Conservation (phyloP, 2,888 invertebrate genomes). For the Nemurella pictetii region DNA sequence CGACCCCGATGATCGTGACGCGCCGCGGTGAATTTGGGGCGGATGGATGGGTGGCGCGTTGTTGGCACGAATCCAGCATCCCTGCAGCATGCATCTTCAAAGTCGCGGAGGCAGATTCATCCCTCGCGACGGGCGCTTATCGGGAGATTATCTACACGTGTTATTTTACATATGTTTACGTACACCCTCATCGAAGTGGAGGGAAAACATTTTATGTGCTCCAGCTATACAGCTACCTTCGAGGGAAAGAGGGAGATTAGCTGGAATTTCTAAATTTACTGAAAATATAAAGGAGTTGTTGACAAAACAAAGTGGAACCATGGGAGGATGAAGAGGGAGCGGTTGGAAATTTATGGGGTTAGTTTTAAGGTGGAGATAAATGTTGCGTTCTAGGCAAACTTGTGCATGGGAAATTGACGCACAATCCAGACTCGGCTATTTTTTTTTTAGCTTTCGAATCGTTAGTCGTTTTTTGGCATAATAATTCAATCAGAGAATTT, state of each 20-base stretch:
- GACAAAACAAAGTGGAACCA: conserved; percentile 17
- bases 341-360: not conserved
- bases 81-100: not conserved
- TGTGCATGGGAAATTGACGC: not conserved
- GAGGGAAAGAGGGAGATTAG: conserved; percentile 23
- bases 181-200: not conserved
- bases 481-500: too few species aligned
- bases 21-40: not conserved
- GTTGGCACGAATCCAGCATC: not conserved
- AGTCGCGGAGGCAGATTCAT: conserved; percentile 1
- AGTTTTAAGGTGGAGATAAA: not conserved
- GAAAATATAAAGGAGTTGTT: conserved; percentile 20
- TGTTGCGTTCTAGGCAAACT: not conserved
- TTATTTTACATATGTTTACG: conserved; percentile 21
- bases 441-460: too few species aligned
- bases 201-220: conserved; percentile 9
- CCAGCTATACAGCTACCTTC: not conserved
- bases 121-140: conserved; percentile 3
- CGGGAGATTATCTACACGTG: conserved; percentile 16
- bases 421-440: not conserved
- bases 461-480: too few species aligned
- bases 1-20: not conserved
- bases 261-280: conserved; percentile 28
- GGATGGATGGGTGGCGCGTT: not conserved
- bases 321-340: not conserved